phyloP scores from a whole-genome alignment of 2,113 vertebrate genomes.

The Murina feae region DNA sequence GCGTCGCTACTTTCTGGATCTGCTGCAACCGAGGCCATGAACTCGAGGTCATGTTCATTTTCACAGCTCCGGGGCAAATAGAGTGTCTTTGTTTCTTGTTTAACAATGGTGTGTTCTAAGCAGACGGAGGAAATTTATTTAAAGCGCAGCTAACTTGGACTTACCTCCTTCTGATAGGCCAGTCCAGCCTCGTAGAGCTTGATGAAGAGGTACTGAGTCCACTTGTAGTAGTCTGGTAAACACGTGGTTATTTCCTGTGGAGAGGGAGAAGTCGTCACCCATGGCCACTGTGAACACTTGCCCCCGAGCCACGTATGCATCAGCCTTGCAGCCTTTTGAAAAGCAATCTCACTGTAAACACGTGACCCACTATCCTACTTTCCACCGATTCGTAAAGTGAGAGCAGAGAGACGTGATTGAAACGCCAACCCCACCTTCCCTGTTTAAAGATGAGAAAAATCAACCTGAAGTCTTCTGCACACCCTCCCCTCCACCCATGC shows the following conservation, averaged over 20 bases:
- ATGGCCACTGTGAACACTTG: background rate
- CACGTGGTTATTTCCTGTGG: conserved; percentile 95
- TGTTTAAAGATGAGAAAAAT: background rate
- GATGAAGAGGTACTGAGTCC: conserved; percentile 96
- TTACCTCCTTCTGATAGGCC: conserved; percentile 97
- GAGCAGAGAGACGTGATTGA: background rate
- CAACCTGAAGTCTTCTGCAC: background rate
- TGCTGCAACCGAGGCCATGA: background rate
- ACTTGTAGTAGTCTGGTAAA: conserved; percentile 94
- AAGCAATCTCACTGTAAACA: background rate
- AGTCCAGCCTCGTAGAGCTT: conserved; percentile 93
- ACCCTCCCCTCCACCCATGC: background rate
- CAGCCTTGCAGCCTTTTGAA: background rate
- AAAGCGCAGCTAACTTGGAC: conserved; percentile 36
- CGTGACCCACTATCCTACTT: background rate
- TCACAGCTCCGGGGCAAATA: background rate
- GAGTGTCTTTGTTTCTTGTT: background rate
- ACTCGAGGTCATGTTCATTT: background rate
- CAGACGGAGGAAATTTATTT: background rate
- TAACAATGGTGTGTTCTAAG: background rate
- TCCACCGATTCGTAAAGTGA: background rate
- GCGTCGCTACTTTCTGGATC: background rate
- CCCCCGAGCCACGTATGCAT: fast-evolving
- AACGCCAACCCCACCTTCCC: background rate
- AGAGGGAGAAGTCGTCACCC: background rate